A percentile compares a stretch with the other conserved stretches of the same genome.
Conservation (phyloP, 2,888 invertebrate species). For the Octonoba sinensis region DNA sequence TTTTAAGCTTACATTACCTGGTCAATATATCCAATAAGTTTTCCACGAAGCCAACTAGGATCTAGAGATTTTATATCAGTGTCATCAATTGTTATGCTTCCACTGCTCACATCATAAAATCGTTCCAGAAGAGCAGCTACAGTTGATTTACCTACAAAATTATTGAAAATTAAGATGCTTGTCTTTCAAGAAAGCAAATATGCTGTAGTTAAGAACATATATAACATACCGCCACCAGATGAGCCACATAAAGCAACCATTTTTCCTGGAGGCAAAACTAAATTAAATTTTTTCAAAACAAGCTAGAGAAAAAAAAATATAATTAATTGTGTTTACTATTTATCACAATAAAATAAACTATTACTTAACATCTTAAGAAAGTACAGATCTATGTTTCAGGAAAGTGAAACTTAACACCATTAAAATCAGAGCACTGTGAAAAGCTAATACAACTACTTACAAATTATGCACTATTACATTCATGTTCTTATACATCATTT, state of each 20-base stretch:
- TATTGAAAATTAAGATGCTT: background rate
- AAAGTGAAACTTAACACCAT: too few relatives aligned
- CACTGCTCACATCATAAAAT: conserved; percentile 85
- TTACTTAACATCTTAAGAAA: too few relatives aligned
- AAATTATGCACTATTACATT: too few relatives aligned
- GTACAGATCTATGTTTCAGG: too few relatives aligned
- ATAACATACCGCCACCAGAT: conserved; percentile 83
- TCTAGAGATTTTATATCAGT: conserved; percentile 80
- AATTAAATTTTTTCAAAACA: conserved; percentile 85
- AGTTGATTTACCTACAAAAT: conserved; percentile 82
- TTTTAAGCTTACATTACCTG: conserved; percentile 73
- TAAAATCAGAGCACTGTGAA: too few relatives aligned
- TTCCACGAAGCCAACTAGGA: conserved; percentile 86
- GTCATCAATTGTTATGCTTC: conserved; percentile 83
- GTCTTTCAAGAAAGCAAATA: background rate
- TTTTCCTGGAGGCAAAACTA: conserved; percentile 86
- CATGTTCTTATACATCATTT: too few relatives aligned
- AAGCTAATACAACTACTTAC: too few relatives aligned
- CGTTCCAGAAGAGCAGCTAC: conserved; percentile 89
- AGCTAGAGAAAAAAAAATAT: conserved; percentile 73
- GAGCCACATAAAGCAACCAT: conserved; percentile 93
- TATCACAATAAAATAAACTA: too few relatives aligned
- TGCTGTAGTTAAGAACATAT: too few relatives aligned
- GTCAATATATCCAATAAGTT: conserved; percentile 87
- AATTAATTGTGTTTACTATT: too few relatives aligned